phyloP scores from a whole-genome alignment of 2,888 invertebrate species.

The Artemia sinica region DNA sequence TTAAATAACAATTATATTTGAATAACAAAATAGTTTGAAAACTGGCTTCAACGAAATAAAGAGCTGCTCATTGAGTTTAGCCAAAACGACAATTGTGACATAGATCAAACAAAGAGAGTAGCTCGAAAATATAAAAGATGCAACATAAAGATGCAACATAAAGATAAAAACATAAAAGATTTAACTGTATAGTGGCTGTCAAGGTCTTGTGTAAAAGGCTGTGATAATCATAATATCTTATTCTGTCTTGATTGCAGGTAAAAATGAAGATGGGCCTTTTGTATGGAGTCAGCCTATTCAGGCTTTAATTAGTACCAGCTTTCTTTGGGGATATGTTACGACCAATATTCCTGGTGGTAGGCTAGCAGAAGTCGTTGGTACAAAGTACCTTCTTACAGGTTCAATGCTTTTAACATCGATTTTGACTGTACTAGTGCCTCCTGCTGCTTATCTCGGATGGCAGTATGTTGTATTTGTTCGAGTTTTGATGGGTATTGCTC shows the following conservation, averaged over 20 bases:
- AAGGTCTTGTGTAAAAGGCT: too few species aligned
- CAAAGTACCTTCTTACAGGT: constrained; percentile 31
- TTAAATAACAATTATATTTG: too few species aligned
- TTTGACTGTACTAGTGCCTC: constrained; percentile 30
- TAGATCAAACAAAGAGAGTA: too few species aligned
- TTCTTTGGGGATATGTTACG: constrained; percentile 32
- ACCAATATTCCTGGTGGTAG: constrained; percentile 32
- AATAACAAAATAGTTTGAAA: too few species aligned
- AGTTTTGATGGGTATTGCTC: constrained; percentile 30
- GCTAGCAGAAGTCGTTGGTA: constrained; percentile 34
- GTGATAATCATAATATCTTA: too few species aligned
- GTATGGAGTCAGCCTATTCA: constrained; percentile 30
- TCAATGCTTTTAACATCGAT: constrained; percentile 28
- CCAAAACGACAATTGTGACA: too few species aligned
- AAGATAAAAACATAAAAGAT: too few species aligned
- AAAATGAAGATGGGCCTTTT: constrained; percentile 27
- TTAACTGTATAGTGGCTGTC: too few species aligned
- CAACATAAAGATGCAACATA: too few species aligned
- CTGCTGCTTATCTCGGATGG: constrained; percentile 28
- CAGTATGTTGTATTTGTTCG: constrained; percentile 28
- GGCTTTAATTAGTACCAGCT: constrained; percentile 30
- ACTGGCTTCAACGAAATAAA: too few species aligned
- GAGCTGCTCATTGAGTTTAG: too few species aligned
- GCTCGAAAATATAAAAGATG: too few species aligned
- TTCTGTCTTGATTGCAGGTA: background rate